Evolutionary conservation across 2,113 vertebrate genomes (phyloP), one percentile per base, ranked within the genome.

Genomic region (Cinclus cinclus): DNA sequence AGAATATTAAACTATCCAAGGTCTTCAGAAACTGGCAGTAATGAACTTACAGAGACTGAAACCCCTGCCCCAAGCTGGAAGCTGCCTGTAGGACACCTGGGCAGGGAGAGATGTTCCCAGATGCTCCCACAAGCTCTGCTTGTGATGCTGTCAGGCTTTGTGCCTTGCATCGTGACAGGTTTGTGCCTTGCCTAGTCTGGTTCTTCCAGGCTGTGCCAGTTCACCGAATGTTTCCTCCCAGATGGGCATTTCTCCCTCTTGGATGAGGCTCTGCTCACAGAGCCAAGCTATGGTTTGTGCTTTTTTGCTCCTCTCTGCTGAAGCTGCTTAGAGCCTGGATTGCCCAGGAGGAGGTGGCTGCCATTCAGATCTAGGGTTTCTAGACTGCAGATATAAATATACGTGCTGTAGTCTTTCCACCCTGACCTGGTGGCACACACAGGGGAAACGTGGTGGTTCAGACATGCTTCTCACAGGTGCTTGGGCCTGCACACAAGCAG

Each of bases 1-100:
- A 94, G 89, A 97, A 97, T 97, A 97, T 96, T 96, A 94, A 96
- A 87, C 91, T 84, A 15, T 82, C 25, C 2, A 20, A 90, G 53
- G 37, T 35, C 73, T 95, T 92, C 76, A 87, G 70, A 77, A 90
- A 52, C 12, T 94, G 89, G 27, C 56, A 91, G 18, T 89, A 92
- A 92, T 47, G 28, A 81, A 35, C 10, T 89, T 69, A 17, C 2
- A 18, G 30, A 46, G 64, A 28, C 63, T 90, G 88, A 78, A 65
- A 64, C 59, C 50, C 16, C 10, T 25, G 50, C 44, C 62, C 39
- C 27, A 27, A 27, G 44, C 39, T 7, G 2, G 42, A 31, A 23
- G 69, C 31, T 52, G 50, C 35, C 60, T 92, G 27, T 24, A 4
- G 81, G 49, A 21, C 67, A 41, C 70, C 58, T 23, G 27, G 46